Evolutionary conservation across 2,113 vertebrate genomes (phyloP), one percentile per base, ranked within the genome.

Genomic region (Athene noctua): DNA sequence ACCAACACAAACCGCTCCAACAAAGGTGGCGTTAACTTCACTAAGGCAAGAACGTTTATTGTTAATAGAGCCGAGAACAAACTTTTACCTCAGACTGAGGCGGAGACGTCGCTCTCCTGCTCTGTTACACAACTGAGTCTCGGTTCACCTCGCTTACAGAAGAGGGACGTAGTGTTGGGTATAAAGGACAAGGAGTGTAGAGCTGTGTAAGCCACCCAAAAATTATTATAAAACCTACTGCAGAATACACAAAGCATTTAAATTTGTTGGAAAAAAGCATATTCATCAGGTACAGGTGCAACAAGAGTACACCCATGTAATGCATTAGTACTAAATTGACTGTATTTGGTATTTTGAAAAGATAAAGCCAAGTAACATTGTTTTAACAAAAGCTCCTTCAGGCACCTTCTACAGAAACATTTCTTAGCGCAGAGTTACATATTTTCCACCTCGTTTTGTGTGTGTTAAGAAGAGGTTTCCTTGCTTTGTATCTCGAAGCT

Each of bases 311-410:
- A 40, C 17, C 49, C 20, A 5, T 30, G 44, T 20, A 63, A 18
- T 32, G 15, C 52, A 7, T 51, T 90, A 92, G 36, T 40, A 62
- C 44, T 51, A 27, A 61, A 6, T 3, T 30, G 34, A 6, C 46
- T 63, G 22, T 57, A 83, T 90, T 88, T 88, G 80, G 80, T 82
- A 58, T 77, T 91, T 57, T 21, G 61, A 85, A 93, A 94, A 84
- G 34, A 67, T 55, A 92, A 92, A 94, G 62, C 83, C 68, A 71
- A 95, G 62, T 49, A 83, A 38, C 1, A 0, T 51, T 51, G 58
- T 58, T 71, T 55, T 73, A 84, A 86, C 82, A 89, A 96, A 95
- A 93, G 47, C 80, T 90, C 59, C 26, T 81, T 80, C 49, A 36
- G 66, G 68, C 40, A 61, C 47, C 57, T 44, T 38, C 57, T 93